A percentile compares a stretch with the other conserved stretches of the same genome.
Conservation (phyloP, 2,797 vertebrate genomes). For the Acrossocheilus wenchowensis region DNA sequence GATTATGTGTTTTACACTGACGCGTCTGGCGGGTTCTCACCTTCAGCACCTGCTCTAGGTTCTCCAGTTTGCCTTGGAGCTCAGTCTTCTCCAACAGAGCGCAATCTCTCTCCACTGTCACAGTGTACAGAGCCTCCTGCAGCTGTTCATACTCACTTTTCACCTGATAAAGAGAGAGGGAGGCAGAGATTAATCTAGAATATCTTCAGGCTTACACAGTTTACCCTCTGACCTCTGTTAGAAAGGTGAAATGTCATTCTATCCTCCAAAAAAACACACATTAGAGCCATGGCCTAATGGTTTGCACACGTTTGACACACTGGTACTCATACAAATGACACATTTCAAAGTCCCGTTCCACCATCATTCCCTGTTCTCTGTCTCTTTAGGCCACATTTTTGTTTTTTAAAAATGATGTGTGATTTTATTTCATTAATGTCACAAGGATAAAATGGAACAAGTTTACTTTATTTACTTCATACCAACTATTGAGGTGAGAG, state of each 20-base stretch:
- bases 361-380: neutral
- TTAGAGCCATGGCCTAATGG: neutral
- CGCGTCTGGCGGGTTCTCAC: conserved; percentile 73
- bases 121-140: conserved; percentile 80
- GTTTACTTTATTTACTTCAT: neutral
- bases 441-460: neutral
- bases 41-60: conserved; percentile 99
- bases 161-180: conserved; percentile 77
- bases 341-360: neutral
- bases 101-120: conserved; percentile 89
- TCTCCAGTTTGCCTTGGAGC: conserved; percentile 99
- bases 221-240: conserved; percentile 2
- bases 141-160: conserved; percentile 88
- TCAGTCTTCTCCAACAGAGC: conserved; percentile 87
- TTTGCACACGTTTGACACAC: neutral
- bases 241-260: neutral
- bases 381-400: neutral
- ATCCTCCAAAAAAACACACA: neutral
- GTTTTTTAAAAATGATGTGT: too few species aligned
- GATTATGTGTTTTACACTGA: neutral
- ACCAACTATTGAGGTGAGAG: neutral
- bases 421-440: neutral
- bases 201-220: neutral
- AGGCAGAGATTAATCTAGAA: conserved; percentile 10
- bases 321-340: neutral